A percentile compares a stretch with the other conserved stretches of the same genome.
Evolutionary conservation across 2,797 vertebrate species (phyloP).

Genomic region (Morelia viridis): DNA sequence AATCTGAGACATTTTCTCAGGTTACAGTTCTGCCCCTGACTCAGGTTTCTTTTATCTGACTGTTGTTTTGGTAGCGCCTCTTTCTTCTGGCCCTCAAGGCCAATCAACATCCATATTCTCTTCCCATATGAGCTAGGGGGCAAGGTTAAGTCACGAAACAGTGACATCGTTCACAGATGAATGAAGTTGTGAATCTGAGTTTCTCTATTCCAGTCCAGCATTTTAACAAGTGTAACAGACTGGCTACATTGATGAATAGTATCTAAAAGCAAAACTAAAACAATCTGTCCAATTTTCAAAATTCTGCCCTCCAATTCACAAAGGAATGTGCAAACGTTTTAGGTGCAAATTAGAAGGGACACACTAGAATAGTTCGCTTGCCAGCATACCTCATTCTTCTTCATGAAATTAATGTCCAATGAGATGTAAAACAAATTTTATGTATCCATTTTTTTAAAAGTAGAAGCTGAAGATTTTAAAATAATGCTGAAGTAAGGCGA

Average conservation of each 20-base stretch:
- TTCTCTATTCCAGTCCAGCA: background rate
- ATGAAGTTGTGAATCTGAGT: background rate
- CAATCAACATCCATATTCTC: background rate
- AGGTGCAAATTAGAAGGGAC: background rate
- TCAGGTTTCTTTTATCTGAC: background rate
- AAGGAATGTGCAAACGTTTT: background rate
- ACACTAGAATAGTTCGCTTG: background rate
- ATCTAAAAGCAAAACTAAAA: background rate
- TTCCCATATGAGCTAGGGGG: background rate
- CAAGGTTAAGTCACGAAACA: background rate
- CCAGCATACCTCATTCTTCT: background rate
- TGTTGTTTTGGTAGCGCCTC: background rate
- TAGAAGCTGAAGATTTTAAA: background rate
- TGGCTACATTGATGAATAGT: background rate
- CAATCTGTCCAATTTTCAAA: background rate
- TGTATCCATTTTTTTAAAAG: background rate
- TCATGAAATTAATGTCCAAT: background rate
- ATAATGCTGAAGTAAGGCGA: background rate
- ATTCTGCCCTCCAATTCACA: background rate
- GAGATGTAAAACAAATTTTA: background rate
- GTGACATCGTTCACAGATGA: background rate
- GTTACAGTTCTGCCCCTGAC: background rate
- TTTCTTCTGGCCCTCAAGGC: background rate
- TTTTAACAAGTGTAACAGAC: background rate
- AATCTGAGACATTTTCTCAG: background rate